Evolutionary conservation across 2,888 invertebrate species (phyloP).

Genomic region (Rhyacophila evoluta): DNA sequence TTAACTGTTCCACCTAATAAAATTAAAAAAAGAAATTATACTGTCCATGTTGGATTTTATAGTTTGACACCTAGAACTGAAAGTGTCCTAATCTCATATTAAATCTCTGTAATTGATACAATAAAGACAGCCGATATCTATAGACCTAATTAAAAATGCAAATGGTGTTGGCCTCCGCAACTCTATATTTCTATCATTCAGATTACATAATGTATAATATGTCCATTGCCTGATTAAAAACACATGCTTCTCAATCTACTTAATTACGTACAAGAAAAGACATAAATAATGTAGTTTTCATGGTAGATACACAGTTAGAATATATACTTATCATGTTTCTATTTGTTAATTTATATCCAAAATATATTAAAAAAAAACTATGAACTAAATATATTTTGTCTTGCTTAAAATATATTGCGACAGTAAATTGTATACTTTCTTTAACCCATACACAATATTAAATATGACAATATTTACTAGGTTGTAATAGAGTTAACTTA

Average conservation of each 20-base stretch:
- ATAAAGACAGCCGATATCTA: constrained; percentile 40
- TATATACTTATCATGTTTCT: too few relatives aligned
- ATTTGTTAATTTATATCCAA: too few relatives aligned
- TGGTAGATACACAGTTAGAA: too few relatives aligned
- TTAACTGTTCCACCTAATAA: constrained; percentile 13
- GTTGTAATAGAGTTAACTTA: too few relatives aligned
- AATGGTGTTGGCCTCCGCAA: constrained; percentile 29
- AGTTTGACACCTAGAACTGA: constrained; percentile 24
- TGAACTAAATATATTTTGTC: too few relatives aligned
- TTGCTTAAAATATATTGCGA: too few relatives aligned
- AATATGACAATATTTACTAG: too few relatives aligned
- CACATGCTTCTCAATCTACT: constrained; percentile 1
- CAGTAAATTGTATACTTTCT: too few relatives aligned
- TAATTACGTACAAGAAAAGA: too few relatives aligned
- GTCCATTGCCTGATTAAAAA: background rate
- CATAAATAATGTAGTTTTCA: too few relatives aligned
- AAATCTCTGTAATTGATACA: constrained; percentile 32
- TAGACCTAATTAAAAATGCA: constrained; percentile 41
- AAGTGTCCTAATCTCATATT: constrained; percentile 17
- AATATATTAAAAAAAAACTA: too few relatives aligned
- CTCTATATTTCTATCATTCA: constrained; percentile 16
- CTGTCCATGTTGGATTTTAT: constrained; percentile 12
- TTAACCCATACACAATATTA: too few relatives aligned
- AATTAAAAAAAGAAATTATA: constrained; percentile 23
- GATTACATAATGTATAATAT: constrained; percentile 20